Evolutionary conservation across 2,888 invertebrate species (phyloP).

Genomic region (Nomada hirtipes): DNA sequence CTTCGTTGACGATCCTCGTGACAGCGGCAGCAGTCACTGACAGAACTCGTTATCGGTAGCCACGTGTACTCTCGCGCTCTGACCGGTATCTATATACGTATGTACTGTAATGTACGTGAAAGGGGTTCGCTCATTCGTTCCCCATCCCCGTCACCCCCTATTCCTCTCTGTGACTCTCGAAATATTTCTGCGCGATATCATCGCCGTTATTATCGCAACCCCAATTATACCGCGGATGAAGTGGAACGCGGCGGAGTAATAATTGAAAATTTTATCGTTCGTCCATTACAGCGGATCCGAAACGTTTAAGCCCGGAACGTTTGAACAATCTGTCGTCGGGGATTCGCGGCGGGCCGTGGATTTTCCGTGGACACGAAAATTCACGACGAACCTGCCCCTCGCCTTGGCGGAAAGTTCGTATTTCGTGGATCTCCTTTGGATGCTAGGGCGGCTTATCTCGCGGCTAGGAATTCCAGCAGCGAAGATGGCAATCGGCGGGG

Average conservation of each 20-base stretch:
- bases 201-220: conserved; percentile 47
- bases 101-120: background rate
- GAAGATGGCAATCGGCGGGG: conserved; percentile 71
- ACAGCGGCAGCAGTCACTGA: conserved; percentile 65
- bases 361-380: background rate
- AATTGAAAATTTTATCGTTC: conserved; percentile 39
- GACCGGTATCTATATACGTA: conserved; percentile 1
- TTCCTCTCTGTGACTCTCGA: conserved; percentile 27
- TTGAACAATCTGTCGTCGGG: background rate
- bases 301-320: conserved; percentile 9
- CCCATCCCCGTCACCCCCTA: background rate
- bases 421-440: conserved; percentile 22
- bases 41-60: conserved; percentile 65
- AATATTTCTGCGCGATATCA: conserved; percentile 52
- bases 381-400: background rate
- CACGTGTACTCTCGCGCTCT: conserved; percentile 28
- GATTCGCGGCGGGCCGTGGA: background rate
- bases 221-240: conserved; percentile 42
- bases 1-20: conserved; percentile 67
- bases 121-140: conserved; percentile 46
- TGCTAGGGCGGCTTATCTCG: conserved; percentile 58
- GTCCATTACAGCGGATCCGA: conserved; percentile 9
- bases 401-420: conserved; percentile 2
- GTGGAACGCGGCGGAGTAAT: conserved; percentile 13
- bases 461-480: conserved; percentile 50